A percentile compares a stretch with the other conserved stretches of the same genome.
Conservation (phyloP, 23 tunicate genomes). For the Corella eumyota region DNA sequence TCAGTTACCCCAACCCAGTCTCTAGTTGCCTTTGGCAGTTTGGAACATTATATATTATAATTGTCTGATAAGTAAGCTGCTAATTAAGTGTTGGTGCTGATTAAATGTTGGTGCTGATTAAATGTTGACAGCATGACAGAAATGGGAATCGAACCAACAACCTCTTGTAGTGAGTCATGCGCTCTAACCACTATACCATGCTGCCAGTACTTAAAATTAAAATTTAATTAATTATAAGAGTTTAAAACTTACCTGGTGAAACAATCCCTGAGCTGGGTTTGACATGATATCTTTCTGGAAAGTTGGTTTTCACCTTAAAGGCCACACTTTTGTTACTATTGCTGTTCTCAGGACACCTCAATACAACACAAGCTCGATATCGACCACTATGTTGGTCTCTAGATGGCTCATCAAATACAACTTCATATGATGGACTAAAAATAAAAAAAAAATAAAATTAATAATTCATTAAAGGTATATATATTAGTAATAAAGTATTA, state of each 20-base stretch:
- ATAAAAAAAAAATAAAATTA: background rate
- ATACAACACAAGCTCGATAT: constrained; percentile 15
- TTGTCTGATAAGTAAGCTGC: too few species aligned
- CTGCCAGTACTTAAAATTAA: background rate
- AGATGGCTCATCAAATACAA: constrained; percentile 17
- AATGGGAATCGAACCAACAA: too few species aligned
- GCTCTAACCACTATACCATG: too few species aligned
- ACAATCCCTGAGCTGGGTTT: constrained; percentile 64
- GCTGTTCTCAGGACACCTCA: constrained; percentile 18
- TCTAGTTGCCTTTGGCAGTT: too few species aligned
- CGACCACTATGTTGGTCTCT: constrained; percentile 22
- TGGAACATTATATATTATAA: too few species aligned
- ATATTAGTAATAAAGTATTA: background rate
- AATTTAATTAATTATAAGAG: background rate
- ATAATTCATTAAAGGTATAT: background rate
- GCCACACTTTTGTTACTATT: constrained; percentile 16
- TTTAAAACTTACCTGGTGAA: constrained; percentile 25
- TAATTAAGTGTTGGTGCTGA: too few species aligned
- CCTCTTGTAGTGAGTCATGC: too few species aligned
- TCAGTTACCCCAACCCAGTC: too few species aligned
- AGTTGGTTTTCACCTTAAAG: constrained; percentile 68
- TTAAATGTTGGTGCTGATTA: too few species aligned
- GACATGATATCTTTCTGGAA: constrained; percentile 75
- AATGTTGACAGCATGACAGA: too few species aligned
- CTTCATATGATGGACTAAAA: constrained; percentile 51